Percentiles rank a stretch among this genome's conserved stretches.
Conservation (phyloP, 2,797 vertebrate species). For the Benthosema pterotum region DNA sequence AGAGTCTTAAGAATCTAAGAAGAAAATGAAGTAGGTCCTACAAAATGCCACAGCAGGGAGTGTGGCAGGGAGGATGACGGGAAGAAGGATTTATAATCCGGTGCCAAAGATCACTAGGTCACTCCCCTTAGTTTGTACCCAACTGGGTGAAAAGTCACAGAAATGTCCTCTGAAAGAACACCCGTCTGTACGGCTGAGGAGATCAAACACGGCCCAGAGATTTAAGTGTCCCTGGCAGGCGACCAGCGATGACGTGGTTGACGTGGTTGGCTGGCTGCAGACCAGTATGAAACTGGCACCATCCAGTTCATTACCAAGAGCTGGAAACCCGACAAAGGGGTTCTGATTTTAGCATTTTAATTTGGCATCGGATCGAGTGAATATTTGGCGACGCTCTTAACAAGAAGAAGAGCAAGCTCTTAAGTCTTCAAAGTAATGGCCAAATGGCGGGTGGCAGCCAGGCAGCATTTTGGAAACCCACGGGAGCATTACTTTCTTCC, state of each 20-base stretch:
- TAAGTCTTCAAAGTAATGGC: conserved; percentile 31
- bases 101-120: background rate
- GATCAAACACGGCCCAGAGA: conserved; percentile 15
- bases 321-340: conserved; percentile 7
- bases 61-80: too few relatives aligned
- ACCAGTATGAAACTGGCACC: conserved; percentile 19
- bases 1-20: conserved; percentile 18
- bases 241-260: conserved; percentile 26
- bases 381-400: conserved; percentile 26
- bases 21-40: conserved; percentile 4
- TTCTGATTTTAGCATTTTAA: conserved; percentile 11
- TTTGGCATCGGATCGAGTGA: conserved; percentile 1
- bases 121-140: too few relatives aligned
- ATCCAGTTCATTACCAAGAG: conserved; percentile 37
- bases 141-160: background rate
- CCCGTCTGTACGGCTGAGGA: conserved; percentile 16
- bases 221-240: conserved; percentile 30
- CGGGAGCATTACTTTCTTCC: too few relatives aligned
- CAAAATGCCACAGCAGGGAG: background rate
- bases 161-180: conserved; percentile 4
- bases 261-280: conserved; percentile 14
- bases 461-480: too few relatives aligned
- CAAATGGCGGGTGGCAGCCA: too few relatives aligned
- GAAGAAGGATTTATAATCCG: conserved; percentile 9
- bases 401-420: conserved; percentile 26